Conservation (phyloP, 92 coral and sea anemone species). For the Chrysogorgia sp. region DNA sequence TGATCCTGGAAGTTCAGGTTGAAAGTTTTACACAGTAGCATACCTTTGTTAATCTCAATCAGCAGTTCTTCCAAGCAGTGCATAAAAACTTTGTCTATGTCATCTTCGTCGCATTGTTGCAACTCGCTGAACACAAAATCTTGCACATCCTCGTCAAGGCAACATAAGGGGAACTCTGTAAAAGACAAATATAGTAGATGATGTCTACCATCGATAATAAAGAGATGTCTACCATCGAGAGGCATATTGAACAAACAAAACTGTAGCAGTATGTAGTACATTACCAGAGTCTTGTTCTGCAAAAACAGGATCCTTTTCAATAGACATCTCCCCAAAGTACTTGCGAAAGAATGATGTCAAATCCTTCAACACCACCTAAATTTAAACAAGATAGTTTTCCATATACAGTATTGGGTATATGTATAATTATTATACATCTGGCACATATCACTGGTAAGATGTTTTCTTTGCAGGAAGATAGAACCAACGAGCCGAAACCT, state of each 20-base stretch:
- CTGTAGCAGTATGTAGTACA: neutral
- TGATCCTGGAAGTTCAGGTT: no score
- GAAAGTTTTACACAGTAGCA: neutral
- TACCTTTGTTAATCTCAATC: constrained; percentile 76
- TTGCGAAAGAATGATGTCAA: constrained; percentile 74
- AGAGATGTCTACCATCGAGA: no score
- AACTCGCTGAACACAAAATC: constrained; percentile 58
- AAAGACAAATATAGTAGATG: neutral
- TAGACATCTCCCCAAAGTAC: constrained; percentile 69
- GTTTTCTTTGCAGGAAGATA: no score
- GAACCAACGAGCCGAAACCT: no score
- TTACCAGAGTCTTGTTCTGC: constrained; percentile 78
- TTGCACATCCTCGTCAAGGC: constrained; percentile 62
- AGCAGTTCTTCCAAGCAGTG: constrained; percentile 81
- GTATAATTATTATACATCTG: no score
- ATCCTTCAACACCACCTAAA: constrained; percentile 82
- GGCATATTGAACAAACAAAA: neutral
- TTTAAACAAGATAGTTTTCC: neutral
- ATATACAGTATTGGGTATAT: neutral
- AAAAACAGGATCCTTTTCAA: constrained; percentile 79
- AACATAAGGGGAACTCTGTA: constrained; percentile 80
- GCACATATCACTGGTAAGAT: no score
- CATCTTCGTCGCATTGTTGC: constrained; percentile 57
- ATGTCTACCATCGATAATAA: no score
- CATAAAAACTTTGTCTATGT: constrained; percentile 72